Conservation (phyloP, 2,888 invertebrate species). For the Ypsolopha scabrella region DNA sequence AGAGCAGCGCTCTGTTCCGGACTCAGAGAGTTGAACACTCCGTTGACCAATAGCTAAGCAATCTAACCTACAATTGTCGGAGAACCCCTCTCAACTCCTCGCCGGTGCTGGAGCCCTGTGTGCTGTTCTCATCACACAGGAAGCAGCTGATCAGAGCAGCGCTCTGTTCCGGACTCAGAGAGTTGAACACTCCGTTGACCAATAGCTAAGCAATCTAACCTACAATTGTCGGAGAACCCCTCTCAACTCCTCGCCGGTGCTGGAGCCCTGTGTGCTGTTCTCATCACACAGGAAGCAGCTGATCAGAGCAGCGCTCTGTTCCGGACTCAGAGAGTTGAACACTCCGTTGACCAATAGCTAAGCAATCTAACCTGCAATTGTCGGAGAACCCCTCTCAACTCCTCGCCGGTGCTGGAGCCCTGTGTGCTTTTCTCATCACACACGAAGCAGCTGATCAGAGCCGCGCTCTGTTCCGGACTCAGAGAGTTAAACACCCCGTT, state of each 20-base stretch:
- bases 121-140: conserved; percentile 92
- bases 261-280: conserved; percentile 83
- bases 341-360: conserved; percentile 97
- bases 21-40: conserved; percentile 89
- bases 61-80: conserved; percentile 82
- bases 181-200: conserved; percentile 96
- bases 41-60: conserved; percentile 98
- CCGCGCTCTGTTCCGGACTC: conserved; percentile 83
- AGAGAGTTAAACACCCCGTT: conserved; percentile 95
- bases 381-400: conserved; percentile 88
- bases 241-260: conserved; percentile 87
- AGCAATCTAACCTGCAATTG: conserved; percentile 81
- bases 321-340: conserved; percentile 86
- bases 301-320: conserved; percentile 86
- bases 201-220: conserved; percentile 96
- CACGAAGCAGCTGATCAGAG: conserved; percentile 91
- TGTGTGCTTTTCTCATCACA: conserved; percentile 93
- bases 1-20: conserved; percentile 87
- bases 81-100: conserved; percentile 92
- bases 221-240: conserved; percentile 68
- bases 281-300: conserved; percentile 96
- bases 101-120: conserved; percentile 80
- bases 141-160: conserved; percentile 81
- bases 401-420: conserved; percentile 82
- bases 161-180: conserved; percentile 83